Conservation (phyloP, 2,888 invertebrate genomes). For the Nomada fucata region DNA sequence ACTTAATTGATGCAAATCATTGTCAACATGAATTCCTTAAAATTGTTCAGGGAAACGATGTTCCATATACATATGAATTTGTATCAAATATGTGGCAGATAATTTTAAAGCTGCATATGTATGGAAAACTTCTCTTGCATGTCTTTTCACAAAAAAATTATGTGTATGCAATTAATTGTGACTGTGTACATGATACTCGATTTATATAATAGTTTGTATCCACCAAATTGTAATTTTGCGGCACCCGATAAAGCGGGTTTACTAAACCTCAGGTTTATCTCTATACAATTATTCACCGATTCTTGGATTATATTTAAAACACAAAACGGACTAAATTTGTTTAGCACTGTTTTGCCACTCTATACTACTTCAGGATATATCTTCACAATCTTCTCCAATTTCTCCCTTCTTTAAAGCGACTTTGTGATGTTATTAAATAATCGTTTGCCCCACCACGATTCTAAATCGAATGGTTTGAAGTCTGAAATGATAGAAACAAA, state of each 20-base stretch:
- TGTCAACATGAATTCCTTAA: constrained; percentile 26
- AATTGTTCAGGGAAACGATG: constrained; percentile 20
- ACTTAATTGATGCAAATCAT: constrained; percentile 41
- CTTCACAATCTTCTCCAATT: constrained; percentile 27
- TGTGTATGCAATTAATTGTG: constrained; percentile 24
- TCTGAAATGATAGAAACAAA: constrained; percentile 84
- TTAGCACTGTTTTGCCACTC: constrained; percentile 45
- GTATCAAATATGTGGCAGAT: constrained; percentile 34
- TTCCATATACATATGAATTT: constrained; percentile 19
- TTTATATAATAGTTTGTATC: constrained; percentile 33
- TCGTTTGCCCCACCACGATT: constrained; percentile 95
- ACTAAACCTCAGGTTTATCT: constrained; percentile 43
- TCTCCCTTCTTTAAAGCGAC: constrained; percentile 85
- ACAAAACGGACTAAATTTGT: constrained; percentile 38
- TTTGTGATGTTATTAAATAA: constrained; percentile 94
- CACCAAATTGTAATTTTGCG: constrained; percentile 28
- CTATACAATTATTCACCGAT: constrained; percentile 49
- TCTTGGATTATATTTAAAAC: constrained; percentile 51
- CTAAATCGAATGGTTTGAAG: constrained; percentile 95
- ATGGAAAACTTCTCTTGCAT: constrained; percentile 17
- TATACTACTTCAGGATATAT: constrained; percentile 55
- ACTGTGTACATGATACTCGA: constrained; percentile 25
- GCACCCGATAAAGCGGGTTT: constrained; percentile 33
- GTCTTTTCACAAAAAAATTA: constrained; percentile 7
- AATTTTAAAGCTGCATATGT: constrained; percentile 11